Percentiles rank a stretch among this genome's conserved stretches.
phyloP scores from a whole-genome alignment of 2,797 vertebrate genomes.

The Iguana delicatissima region DNA sequence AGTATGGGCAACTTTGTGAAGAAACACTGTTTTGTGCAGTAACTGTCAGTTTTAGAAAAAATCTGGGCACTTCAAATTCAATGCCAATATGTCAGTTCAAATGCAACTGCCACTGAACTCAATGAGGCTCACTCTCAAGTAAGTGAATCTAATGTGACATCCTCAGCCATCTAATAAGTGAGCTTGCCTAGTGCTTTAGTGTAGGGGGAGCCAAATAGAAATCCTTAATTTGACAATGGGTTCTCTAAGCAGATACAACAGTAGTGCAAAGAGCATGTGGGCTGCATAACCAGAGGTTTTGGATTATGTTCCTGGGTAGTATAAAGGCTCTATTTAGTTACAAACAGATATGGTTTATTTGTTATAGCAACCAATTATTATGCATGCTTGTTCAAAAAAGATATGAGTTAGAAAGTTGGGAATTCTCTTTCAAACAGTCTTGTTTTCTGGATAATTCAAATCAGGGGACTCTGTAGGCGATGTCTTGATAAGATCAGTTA shows the following conservation, averaged over 20 bases:
- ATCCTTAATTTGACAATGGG: constrained; percentile 3
- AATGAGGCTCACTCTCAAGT: neutral
- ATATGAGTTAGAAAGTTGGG: neutral
- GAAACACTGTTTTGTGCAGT: neutral
- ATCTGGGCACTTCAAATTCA: neutral
- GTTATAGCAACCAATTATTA: constrained; percentile 21
- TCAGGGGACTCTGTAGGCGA: neutral
- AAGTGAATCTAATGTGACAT: neutral
- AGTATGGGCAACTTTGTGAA: neutral
- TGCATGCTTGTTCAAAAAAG: constrained; percentile 2
- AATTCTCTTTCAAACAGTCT: neutral
- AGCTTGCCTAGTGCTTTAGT: neutral
- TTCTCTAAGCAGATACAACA: neutral
- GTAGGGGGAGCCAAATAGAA: neutral
- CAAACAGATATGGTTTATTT: constrained; percentile 40
- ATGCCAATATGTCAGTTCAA: neutral
- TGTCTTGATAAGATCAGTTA: constrained; percentile 28
- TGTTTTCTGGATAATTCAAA: neutral
- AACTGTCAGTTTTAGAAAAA: neutral
- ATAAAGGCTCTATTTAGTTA: constrained; percentile 17
- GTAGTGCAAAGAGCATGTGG: neutral
- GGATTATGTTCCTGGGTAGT: constrained; percentile 15
- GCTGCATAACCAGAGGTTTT: constrained; percentile 19
- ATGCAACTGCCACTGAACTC: neutral
- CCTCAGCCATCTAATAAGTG: neutral